Conservation (phyloP, 2,113 vertebrate species). For the Cryptotis parvus region DNA sequence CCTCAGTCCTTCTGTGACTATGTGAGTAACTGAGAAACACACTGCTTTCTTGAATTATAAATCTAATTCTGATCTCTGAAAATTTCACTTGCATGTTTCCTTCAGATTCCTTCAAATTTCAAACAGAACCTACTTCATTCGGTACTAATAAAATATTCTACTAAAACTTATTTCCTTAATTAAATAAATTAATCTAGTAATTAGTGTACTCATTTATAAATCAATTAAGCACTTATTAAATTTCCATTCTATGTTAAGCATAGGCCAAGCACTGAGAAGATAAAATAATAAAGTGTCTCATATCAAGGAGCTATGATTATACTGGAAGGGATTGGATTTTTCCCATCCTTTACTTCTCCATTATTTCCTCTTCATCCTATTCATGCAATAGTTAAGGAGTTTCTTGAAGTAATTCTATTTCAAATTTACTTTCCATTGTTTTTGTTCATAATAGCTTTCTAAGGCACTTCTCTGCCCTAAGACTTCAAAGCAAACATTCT, state of each 20-base stretch:
- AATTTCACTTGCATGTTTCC: background rate
- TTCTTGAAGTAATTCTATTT: background rate
- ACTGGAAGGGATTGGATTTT: background rate
- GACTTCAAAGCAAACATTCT: background rate
- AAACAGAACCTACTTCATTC: slow-evolving; percentile 32
- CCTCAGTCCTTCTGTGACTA: slow-evolving; percentile 23
- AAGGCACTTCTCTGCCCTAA: background rate
- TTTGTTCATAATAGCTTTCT: background rate
- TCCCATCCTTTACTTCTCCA: background rate
- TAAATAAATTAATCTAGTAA: slow-evolving; percentile 60
- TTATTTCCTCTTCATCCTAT: background rate
- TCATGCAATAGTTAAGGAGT: background rate
- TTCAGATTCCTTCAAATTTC: slow-evolving; percentile 47
- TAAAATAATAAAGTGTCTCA: background rate
- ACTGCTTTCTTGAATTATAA: slow-evolving; percentile 29
- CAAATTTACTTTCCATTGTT: background rate
- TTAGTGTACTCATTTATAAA: slow-evolving; percentile 45
- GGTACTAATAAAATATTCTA: slow-evolving; percentile 44
- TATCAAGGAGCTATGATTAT: slow-evolving; percentile 3
- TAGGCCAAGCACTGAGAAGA: background rate
- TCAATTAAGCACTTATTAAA: slow-evolving; percentile 15
- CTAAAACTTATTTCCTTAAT: slow-evolving; percentile 56
- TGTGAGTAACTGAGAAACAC: slow-evolving; percentile 9
- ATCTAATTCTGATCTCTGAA: slow-evolving; percentile 46
- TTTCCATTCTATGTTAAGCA: background rate